A percentile compares a stretch with the other conserved stretches of the same genome.
Evolutionary conservation across 2,888 invertebrate species (phyloP).

Genomic region (Caenorhabditis auriculariae): DNA sequence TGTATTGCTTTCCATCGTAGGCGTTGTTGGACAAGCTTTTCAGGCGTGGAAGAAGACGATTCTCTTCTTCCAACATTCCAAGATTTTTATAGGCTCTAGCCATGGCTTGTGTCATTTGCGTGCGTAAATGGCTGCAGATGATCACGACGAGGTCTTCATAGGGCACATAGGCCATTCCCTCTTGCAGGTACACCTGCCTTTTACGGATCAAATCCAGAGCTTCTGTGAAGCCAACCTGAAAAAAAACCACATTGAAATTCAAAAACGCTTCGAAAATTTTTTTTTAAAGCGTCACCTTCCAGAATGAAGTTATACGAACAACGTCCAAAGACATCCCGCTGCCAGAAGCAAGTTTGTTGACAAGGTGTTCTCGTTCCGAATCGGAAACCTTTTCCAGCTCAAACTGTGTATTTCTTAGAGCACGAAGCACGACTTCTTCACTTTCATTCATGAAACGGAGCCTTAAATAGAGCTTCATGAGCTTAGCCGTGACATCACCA

Average conservation of each 20-base stretch:
- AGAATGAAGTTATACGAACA: too few species aligned
- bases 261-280: too few species aligned
- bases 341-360: too few species aligned
- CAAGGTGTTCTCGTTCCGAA: too few species aligned
- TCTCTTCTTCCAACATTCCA: slow-evolving; percentile 80
- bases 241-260: background rate
- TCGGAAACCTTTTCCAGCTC: too few species aligned
- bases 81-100: slow-evolving; percentile 73
- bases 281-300: too few species aligned
- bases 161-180: slow-evolving; percentile 85
- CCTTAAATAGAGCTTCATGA: too few species aligned
- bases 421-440: slow-evolving; percentile 1
- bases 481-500: too few species aligned
- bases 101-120: slow-evolving; percentile 74
- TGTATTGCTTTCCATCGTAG: slow-evolving; percentile 81
- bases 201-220: slow-evolving; percentile 81
- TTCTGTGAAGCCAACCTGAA: slow-evolving; percentile 74
- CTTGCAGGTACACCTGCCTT: slow-evolving; percentile 78
- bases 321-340: too few species aligned
- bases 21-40: slow-evolving; percentile 79
- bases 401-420: too few species aligned
- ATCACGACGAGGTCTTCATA: slow-evolving; percentile 82
- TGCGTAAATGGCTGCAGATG: slow-evolving; percentile 77
- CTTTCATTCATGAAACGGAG: slow-evolving; percentile 20
- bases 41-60: slow-evolving; percentile 75